Conservation (phyloP, 2,888 invertebrate genomes). For the Colletes collaris region DNA sequence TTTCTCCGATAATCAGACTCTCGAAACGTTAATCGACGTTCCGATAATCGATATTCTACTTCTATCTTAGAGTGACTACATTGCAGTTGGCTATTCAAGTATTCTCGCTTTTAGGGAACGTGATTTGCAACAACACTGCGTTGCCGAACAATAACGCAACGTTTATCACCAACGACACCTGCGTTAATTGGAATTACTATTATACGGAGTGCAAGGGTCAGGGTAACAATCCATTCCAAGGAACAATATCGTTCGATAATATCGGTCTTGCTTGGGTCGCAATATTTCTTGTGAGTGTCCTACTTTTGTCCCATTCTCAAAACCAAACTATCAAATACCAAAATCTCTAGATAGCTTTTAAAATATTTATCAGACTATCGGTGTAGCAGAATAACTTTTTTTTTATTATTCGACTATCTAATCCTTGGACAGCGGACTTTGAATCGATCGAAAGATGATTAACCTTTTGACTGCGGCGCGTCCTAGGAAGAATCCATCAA, state of each 20-base stretch:
- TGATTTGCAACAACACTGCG: conserved; percentile 91
- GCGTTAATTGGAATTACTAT: conserved; percentile 99
- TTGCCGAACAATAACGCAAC: conserved; percentile 87
- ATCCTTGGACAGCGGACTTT: too few species aligned
- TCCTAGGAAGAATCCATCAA: too few species aligned
- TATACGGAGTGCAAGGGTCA: conserved; percentile 97
- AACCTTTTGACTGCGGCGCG: too few species aligned
- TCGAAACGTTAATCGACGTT: too few species aligned
- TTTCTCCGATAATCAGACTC: too few species aligned
- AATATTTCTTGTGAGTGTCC: conserved; percentile 96
- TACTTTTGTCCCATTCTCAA: conserved; percentile 38
- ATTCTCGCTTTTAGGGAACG: conserved; percentile 86
- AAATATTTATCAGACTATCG: not conserved
- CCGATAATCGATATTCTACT: too few species aligned
- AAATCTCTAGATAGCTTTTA: conserved; percentile 21
- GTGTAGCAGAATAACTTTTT: too few species aligned
- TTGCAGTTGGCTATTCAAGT: not conserved
- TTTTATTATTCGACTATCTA: too few species aligned
- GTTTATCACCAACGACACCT: conserved; percentile 86
- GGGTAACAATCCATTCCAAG: conserved; percentile 98
- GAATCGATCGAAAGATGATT: too few species aligned
- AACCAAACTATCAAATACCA: conserved; percentile 2
- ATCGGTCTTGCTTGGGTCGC: conserved; percentile 99
- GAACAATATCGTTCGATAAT: conserved; percentile 99
- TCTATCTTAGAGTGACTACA: not conserved